These are phyloP conservation scores for Dolichoris vasculosae DNA, from an alignment of 1,140 invertebrate genomes.

Conservation along the genomic window DNA sequence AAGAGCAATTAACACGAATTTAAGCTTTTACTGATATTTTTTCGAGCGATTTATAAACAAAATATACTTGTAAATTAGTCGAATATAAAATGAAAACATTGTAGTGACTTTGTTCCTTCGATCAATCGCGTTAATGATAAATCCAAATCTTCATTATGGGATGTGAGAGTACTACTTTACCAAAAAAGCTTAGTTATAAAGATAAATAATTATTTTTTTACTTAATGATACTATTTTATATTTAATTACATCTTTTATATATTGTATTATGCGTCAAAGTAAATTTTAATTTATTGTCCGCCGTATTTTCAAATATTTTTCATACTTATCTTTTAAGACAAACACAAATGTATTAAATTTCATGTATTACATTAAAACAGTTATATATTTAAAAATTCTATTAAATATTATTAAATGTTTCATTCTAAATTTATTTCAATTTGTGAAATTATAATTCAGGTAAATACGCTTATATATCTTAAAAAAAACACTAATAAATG, in stretches of 20 bases:
- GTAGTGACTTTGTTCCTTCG: conserved; percentile 41
- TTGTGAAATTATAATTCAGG: neutral
- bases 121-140: neutral
- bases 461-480: neutral
- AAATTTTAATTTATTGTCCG: neutral
- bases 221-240: neutral
- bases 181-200: conserved; percentile 8
- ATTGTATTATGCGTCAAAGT: neutral
- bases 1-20: conserved; percentile 31
- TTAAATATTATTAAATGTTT: too few relatives aligned
- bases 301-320: neutral
- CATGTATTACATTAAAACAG: too few relatives aligned
- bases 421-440: too few relatives aligned
- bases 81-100: neutral
- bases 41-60: conserved; percentile 2
- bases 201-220: neutral
- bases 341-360: too few relatives aligned
- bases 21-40: conserved; percentile 35
- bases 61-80: conserved; percentile 8
- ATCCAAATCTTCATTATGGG: neutral
- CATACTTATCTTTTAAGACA: neutral
- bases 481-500: neutral
- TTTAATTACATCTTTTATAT: neutral
- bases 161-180: conserved; percentile 32
- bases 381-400: neutral